Base-by-base conservation (phyloP, 2,888 invertebrate species). In the Latrodectus elegans region DNA sequence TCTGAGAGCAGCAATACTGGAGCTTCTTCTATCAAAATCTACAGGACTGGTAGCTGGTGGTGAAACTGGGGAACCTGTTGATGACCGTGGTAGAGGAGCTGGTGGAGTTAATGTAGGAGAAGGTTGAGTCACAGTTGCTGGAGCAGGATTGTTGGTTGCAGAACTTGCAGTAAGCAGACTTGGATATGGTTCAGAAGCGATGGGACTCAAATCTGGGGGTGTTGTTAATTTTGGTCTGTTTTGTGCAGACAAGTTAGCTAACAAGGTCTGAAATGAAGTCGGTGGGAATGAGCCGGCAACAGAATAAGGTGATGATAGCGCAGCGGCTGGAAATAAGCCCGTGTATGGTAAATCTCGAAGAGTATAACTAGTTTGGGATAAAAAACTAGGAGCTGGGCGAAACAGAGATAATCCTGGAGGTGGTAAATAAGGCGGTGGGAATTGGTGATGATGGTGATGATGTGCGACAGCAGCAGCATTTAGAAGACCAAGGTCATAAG, bases 1-100 rank as follows among this genome's bases (percentile, higher is more conserved):
- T 90, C 97, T 93, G 65, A 97, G 93, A 0, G 96, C 95, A 0
- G 97, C 97, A 90, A 97, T 97, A 91, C 97, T 97, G n/a, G 90
- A 89, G 64, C 88, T 89, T 38, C 90, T 76, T 14, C 88, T 65
- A 94, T 95, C 64, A 14, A 88, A 12, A 51, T 89, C 88, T 9
- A 85, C 76, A 17, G 88, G 78, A 38, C 80, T 71, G 12, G 85
- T 75, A 11, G 80, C 71, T 38, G 85, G 72, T n/a, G 88, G 72
- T 9, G 86, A 88, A 14, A 78, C 79, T 12, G 89, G 77, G 14
- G 89, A 55, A n/a, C 72, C 80, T 38, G 81, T 72, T 17, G 88
- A 72, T 15, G 89, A 38, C 51, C 83, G 53, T 15, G 88, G 71
- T 60, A 74, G 79, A 72, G 77, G 26, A 55, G 89, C 52, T 49